phyloP scores from a whole-genome alignment of 2,113 vertebrate genomes.

The Anhinga anhinga region DNA sequence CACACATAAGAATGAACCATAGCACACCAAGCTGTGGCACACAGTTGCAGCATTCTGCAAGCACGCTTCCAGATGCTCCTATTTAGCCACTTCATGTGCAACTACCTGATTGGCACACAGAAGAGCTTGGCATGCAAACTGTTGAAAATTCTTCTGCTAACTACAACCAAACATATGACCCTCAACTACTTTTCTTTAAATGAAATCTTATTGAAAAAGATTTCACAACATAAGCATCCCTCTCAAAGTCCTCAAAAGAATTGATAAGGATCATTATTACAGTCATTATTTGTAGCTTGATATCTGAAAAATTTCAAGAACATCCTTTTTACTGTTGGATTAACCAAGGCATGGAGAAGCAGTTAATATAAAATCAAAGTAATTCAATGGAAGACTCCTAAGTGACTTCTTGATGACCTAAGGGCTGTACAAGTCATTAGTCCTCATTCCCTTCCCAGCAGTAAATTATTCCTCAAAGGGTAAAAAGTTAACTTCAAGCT shows the following conservation, averaged over 20 bases:
- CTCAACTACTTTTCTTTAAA: neutral
- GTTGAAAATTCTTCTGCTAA: neutral
- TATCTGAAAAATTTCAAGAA: neutral
- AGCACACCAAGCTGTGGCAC: neutral
- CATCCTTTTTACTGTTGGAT: neutral
- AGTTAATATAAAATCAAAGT: neutral
- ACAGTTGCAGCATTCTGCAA: neutral
- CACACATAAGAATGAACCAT: neutral
- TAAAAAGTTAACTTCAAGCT: neutral
- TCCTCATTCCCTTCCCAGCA: neutral
- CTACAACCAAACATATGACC: neutral
- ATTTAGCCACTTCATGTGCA: neutral
- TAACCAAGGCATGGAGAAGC: neutral
- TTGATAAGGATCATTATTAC: neutral
- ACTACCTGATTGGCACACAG: neutral
- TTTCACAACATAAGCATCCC: neutral
- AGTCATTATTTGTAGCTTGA: neutral
- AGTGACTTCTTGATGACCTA: neutral
- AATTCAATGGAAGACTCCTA: neutral
- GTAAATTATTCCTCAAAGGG: neutral
- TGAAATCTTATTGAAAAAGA: neutral
- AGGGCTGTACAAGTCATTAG: neutral
- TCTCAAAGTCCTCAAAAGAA: neutral
- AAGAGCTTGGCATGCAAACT: neutral
- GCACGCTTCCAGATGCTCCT: neutral